Base-by-base conservation (phyloP, 2,113 vertebrate species). In the Gymnocephalus cernua region DNA sequence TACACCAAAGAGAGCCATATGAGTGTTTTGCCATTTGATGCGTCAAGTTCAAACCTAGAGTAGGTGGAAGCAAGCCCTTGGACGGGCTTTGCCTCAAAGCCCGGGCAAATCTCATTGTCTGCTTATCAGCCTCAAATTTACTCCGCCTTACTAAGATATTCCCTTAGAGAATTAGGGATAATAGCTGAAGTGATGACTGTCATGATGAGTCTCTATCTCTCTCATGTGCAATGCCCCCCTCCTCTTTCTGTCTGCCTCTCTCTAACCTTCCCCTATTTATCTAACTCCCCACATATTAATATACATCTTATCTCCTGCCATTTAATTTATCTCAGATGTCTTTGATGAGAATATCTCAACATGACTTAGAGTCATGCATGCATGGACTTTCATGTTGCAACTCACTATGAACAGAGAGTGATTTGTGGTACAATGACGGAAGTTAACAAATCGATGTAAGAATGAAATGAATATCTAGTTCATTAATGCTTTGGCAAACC, bases 141-240 rank as follows among this genome's bases (percentile, higher is more conserved):
- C 84, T 89, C 87, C 88, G 81, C 84, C 83, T 88, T 83, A 86
- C 89, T 79, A 79, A 86, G 85, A 91, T 88, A 90, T 88, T 89
- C 87, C 93, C 91, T 90, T 21, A 35, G 84, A 92, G 88, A 93
- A 91, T 91, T 88, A 86, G 84, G 81, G 84, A 91, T 93, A 91
- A 92, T 92, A 86, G 76, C 84, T 79, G 65, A 84, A 91, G 88
- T 93, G 87, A 91, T 93, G 90, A 93, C 84, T 82, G 91, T 82
- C 86, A 85, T 84, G 89, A 93, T 89, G 90, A 90, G 86, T 77
- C 90, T 88, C 62, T 86, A 84, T 90, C 80, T 88, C 83, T 74
- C 81, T 83, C 80, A 78, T 80, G 81, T 88, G 85, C 44, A 74
- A 13, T 70, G 68, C 47, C 67, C 69, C 58, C 81, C 41, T 29